Evolutionary conservation across 2,113 vertebrate genomes (phyloP).

Genomic region (Melospiza georgiana): DNA sequence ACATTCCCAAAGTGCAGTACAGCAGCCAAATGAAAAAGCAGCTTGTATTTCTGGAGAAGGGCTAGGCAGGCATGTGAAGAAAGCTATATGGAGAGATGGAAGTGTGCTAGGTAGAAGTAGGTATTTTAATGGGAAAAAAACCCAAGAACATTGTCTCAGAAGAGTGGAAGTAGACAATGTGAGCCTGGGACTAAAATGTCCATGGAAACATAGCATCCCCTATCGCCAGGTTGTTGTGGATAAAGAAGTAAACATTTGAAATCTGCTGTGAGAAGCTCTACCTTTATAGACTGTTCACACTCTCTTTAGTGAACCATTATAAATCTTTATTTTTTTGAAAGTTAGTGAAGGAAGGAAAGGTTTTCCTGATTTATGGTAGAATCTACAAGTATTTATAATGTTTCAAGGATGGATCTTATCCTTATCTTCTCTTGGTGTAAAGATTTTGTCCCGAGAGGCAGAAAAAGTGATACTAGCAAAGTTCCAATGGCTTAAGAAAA

Average conservation of each 20-base stretch:
- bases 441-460: neutral
- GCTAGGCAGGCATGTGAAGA: neutral
- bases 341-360: neutral
- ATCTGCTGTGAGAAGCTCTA: neutral
- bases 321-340: neutral
- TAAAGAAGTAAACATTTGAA: neutral
- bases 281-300: neutral
- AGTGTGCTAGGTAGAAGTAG: neutral
- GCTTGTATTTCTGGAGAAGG: neutral
- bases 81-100: neutral
- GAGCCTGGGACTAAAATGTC: neutral
- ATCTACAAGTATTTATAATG: neutral
- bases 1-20: neutral
- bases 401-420: neutral
- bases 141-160: neutral
- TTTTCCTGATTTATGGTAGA: neutral
- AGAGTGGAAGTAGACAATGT: neutral
- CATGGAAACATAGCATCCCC: neutral
- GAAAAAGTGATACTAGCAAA: neutral
- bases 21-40: neutral
- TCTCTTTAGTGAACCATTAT: neutral
- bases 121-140: neutral
- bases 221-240: neutral
- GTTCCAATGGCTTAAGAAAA: neutral
- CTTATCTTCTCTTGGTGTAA: neutral